phyloP scores from a whole-genome alignment of 2,797 vertebrate genomes.

The Chaunax sp. region DNA sequence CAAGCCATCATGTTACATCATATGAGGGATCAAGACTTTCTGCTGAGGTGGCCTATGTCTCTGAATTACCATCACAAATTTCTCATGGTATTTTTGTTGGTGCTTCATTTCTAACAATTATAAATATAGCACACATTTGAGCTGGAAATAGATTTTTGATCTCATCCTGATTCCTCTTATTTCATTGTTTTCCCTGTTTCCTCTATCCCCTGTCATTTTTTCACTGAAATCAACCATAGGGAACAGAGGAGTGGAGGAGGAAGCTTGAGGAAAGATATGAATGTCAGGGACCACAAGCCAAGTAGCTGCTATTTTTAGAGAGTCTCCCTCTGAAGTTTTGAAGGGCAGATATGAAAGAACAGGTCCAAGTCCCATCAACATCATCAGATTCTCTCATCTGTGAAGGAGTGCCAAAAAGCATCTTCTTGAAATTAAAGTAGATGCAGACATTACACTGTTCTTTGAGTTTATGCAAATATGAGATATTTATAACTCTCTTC shows the following conservation, averaged over 20 bases:
- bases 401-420: slow-evolving; percentile 50
- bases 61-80: slow-evolving; percentile 1
- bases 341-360: slow-evolving; percentile 65
- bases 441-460: slow-evolving; percentile 30
- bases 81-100: slow-evolving; percentile 29
- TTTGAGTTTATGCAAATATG: slow-evolving; percentile 59
- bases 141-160: slow-evolving; percentile 60
- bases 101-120: slow-evolving; percentile 34
- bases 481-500: slow-evolving; percentile 64
- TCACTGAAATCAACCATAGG: slow-evolving; percentile 42
- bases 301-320: slow-evolving; percentile 71
- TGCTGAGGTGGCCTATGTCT: background rate
- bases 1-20: slow-evolving; percentile 6
- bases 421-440: slow-evolving; percentile 54
- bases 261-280: slow-evolving; percentile 54
- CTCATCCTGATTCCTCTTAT: slow-evolving; percentile 37
- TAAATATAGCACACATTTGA: slow-evolving; percentile 48
- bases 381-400: slow-evolving; percentile 42
- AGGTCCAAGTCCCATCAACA: slow-evolving; percentile 50
- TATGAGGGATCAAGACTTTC: slow-evolving; percentile 4
- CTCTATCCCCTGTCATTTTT: slow-evolving; percentile 53
- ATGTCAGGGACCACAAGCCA: slow-evolving; percentile 67
- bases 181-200: slow-evolving; percentile 51
- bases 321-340: slow-evolving; percentile 58
- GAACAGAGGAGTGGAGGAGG: slow-evolving; percentile 43